phyloP scores from a whole-genome alignment of 2,888 invertebrate species.

The Vandiemenella viatica region DNA sequence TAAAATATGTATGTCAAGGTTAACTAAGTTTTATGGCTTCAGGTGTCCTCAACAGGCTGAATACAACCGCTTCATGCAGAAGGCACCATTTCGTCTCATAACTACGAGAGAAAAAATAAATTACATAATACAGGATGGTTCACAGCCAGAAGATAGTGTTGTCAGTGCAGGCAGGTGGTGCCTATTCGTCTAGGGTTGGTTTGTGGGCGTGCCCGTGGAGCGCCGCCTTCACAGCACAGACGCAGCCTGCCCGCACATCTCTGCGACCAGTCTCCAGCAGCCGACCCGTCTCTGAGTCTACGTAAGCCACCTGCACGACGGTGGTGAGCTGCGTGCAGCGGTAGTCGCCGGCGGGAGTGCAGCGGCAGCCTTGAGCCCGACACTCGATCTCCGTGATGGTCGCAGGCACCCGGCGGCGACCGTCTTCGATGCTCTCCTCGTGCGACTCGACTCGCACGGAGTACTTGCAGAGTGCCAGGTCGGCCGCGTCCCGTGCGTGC shows the following conservation, averaged over 20 bases:
- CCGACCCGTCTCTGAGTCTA: neutral
- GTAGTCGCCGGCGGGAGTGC: neutral
- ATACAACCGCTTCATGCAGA: no score
- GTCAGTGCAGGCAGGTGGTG: no score
- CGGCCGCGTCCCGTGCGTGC: neutral
- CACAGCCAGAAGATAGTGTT: no score
- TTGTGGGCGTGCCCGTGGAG: neutral
- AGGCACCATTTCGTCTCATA: no score
- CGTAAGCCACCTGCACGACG: neutral
- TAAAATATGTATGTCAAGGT: no score
- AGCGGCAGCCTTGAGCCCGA: neutral
- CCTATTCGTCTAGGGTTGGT: no score
- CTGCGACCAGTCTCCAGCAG: neutral
- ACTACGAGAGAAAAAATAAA: no score
- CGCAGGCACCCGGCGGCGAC: neutral
- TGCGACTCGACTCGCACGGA: no score
- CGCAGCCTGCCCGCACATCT: neutral
- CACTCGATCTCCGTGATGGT: neutral
- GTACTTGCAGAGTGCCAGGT: neutral
- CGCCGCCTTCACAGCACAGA: neutral
- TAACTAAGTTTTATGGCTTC: no score
- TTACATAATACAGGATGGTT: no score
- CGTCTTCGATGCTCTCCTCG: neutral
- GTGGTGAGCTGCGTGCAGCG: constrained; percentile 4
- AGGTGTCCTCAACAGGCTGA: no score